phyloP scores from a whole-genome alignment of 2,113 vertebrate genomes.

The Marcusenius ussheri region DNA sequence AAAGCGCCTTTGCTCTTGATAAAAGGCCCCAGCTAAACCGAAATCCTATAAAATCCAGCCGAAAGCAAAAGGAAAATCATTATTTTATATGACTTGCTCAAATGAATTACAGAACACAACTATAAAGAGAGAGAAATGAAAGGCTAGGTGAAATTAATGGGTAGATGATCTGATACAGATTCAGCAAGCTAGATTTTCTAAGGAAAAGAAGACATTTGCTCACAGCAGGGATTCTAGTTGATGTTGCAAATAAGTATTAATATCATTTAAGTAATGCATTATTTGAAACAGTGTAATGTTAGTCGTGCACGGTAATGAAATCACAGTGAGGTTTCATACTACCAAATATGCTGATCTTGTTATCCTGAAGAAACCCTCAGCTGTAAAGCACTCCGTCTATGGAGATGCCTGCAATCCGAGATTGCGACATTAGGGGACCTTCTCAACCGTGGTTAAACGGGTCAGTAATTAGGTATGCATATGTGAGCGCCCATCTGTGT shows the following conservation, averaged over 20 bases:
- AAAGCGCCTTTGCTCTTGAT: neutral
- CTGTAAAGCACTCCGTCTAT: neutral
- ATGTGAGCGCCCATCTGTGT: neutral
- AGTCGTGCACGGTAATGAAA: neutral
- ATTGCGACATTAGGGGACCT: neutral
- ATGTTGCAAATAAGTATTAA: neutral
- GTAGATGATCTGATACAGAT: neutral
- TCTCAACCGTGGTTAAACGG: neutral
- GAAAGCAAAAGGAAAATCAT: neutral
- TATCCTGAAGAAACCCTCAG: neutral
- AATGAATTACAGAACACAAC: neutral
- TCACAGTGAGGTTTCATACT: neutral
- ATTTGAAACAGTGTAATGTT: neutral
- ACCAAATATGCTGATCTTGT: neutral
- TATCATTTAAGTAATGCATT: neutral
- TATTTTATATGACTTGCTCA: neutral
- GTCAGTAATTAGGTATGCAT: neutral
- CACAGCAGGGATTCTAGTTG: neutral
- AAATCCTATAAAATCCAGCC: neutral
- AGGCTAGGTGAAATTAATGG: neutral
- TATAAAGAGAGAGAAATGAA: neutral
- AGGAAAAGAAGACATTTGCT: neutral
- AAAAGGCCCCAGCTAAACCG: neutral
- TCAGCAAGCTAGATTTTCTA: neutral
- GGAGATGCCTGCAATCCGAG: constrained; percentile 6